A percentile compares a stretch with the other conserved stretches of the same genome.
These are phyloP conservation scores for Selene dorsalis DNA, from an alignment of 2,797 vertebrate species.

Conservation along the genomic window DNA sequence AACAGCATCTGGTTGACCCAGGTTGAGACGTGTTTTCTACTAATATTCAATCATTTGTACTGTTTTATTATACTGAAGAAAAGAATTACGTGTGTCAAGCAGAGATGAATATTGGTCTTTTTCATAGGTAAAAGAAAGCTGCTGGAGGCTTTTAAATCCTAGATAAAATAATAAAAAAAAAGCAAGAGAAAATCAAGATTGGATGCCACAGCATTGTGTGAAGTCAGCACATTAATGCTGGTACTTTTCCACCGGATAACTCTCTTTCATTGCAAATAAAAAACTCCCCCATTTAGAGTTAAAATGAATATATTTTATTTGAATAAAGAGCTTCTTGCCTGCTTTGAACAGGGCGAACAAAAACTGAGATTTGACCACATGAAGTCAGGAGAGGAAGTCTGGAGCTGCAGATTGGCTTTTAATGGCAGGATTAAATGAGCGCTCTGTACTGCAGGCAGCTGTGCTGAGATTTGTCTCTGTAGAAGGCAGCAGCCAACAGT, in stretches of 20 bases:
- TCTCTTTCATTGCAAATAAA: slow-evolving; percentile 4
- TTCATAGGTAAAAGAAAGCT: not conserved
- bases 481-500: not conserved
- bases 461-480: slow-evolving; percentile 1
- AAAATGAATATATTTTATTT: slow-evolving; percentile 7
- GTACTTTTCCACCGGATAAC: not conserved
- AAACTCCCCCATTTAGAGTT: not conserved
- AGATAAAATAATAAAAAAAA: slow-evolving; percentile 6
- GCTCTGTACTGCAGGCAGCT: not conserved
- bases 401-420: not conserved
- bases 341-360: not conserved
- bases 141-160: not conserved
- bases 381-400: not conserved
- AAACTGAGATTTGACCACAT: slow-evolving; percentile 1
- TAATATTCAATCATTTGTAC: not conserved
- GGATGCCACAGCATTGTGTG: slow-evolving; percentile 13
- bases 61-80: not conserved
- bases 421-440: slow-evolving; percentile 4
- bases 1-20: not conserved
- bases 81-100: not conserved
- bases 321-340: not conserved
- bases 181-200: not conserved
- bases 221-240: slow-evolving; percentile 5
- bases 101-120: not conserved
- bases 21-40: not conserved